Base-by-base conservation (phyloP, 1,140 invertebrate species). In the Hydropsyche tenuis region DNA sequence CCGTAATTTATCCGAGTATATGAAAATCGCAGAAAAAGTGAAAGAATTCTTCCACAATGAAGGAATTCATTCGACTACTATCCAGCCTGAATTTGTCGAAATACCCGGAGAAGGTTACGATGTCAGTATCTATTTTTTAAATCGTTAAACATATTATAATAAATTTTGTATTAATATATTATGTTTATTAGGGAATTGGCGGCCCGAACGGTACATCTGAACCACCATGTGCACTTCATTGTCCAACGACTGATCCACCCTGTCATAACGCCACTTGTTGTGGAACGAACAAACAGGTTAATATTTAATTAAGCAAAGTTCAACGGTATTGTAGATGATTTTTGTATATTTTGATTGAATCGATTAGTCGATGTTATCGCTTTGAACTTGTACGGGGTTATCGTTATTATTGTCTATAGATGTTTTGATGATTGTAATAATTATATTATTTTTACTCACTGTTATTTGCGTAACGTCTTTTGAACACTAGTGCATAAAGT, bases 11-110 rank as follows among this genome's bases (percentile, higher is more conserved):
- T 92, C 92, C 0, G 93, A 95, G 80, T 96, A 96, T 79, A 94
- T 95, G 92, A 93, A 94, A 82, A 94, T 96, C 76, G 94, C 94
- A 0, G 94, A 96, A 82, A 94, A 95, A 83, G 94, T 97, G 0
- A 97, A 97, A 83, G 94, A 96, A 82, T 96, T 96, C 86, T 96
- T 97, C 82, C 94, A 96, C 80, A 95, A 96, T 81, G 94, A 97
- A 84, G 93, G 94, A 18, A 95, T 96, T 78, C 85, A 85, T 81
- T 96, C 94, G 2, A 96, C 94, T 1, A 97, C 95, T 0, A 96
- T 97, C 82, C 95, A 97, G 80, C 95, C 95, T 0, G 95, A 97
- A 87, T 96, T 97, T 81, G 90, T 95, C 45, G 92, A 94, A 81
- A 86, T 93, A 76, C 86, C 84, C 3, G 77, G 83, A 14, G 83